Conservation (phyloP, 1,140 invertebrate species). For the Chymomyza costata region DNA sequence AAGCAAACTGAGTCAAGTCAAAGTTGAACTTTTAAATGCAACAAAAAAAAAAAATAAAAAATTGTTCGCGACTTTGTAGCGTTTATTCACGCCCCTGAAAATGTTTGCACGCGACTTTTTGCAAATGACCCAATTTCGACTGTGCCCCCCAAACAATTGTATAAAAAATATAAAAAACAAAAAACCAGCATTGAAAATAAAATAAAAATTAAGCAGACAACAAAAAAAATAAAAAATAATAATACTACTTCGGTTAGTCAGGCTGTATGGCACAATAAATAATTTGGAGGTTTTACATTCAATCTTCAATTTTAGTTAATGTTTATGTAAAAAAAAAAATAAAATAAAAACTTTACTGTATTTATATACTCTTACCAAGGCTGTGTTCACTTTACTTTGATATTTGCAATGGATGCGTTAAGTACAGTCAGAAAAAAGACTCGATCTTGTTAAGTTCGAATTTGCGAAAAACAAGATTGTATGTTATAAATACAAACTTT, state of each 20-base stretch:
- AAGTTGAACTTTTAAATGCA: constrained; percentile 7
- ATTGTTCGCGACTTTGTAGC: constrained; percentile 14
- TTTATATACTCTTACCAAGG: no score
- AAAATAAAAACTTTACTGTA: constrained; percentile 3
- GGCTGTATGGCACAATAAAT: constrained; percentile 51
- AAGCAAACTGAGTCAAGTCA: constrained; percentile 9
- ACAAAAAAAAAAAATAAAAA: constrained; percentile 4
- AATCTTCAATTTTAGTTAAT: constrained; percentile 50
- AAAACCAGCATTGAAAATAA: constrained; percentile 55
- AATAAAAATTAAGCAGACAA: constrained; percentile 47
- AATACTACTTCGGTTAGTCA: not conserved
- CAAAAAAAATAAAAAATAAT: constrained; percentile 4
- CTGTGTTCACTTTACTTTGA: no score
- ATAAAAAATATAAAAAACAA: not conserved
- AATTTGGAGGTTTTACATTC: constrained; percentile 63
- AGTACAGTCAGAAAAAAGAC: no score
- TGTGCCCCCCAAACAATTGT: constrained; percentile 4
- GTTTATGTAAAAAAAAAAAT: constrained; percentile 45
- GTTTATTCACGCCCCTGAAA: constrained; percentile 44
- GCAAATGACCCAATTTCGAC: constrained; percentile 65
- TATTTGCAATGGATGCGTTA: no score
- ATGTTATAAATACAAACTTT: no score
- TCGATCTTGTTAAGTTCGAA: no score
- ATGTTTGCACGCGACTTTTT: constrained; percentile 55
- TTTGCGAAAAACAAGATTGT: no score